These are phyloP conservation scores for Prinia subflava DNA, from an alignment of 2,113 vertebrate species.

Conservation along the genomic window DNA sequence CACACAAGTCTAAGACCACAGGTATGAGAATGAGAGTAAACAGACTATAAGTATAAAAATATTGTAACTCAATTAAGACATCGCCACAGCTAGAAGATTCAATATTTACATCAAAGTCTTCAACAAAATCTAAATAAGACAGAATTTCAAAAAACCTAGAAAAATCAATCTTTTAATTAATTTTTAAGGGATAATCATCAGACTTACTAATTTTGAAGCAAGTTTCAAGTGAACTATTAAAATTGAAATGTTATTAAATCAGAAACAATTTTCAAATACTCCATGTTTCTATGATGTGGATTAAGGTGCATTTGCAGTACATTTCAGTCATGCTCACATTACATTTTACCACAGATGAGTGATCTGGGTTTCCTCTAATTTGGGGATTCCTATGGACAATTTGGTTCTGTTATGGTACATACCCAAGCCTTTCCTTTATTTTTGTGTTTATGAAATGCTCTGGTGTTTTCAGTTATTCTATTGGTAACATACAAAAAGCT, in stretches of 20 bases:
- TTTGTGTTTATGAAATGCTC: neutral
- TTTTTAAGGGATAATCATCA: neutral
- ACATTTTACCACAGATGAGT: neutral
- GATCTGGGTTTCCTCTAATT: neutral
- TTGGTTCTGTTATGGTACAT: neutral
- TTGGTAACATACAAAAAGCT: neutral
- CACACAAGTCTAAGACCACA: neutral
- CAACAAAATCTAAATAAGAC: neutral
- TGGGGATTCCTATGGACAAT: neutral
- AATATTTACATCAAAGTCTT: neutral
- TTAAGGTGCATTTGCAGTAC: neutral
- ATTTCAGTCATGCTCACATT: neutral
- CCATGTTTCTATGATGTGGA: neutral
- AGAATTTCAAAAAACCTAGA: neutral
- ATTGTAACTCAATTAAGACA: neutral
- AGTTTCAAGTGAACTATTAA: neutral
- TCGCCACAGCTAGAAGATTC: neutral
- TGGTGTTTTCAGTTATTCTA: neutral
- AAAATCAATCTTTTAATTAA: neutral
- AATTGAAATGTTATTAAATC: neutral
- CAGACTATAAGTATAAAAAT: neutral
- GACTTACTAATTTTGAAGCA: neutral
- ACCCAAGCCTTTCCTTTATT: neutral
- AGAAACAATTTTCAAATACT: neutral
- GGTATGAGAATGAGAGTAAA: neutral